Base-by-base conservation (phyloP, 2,888 invertebrate genomes). In the Noctua fimbriata region DNA sequence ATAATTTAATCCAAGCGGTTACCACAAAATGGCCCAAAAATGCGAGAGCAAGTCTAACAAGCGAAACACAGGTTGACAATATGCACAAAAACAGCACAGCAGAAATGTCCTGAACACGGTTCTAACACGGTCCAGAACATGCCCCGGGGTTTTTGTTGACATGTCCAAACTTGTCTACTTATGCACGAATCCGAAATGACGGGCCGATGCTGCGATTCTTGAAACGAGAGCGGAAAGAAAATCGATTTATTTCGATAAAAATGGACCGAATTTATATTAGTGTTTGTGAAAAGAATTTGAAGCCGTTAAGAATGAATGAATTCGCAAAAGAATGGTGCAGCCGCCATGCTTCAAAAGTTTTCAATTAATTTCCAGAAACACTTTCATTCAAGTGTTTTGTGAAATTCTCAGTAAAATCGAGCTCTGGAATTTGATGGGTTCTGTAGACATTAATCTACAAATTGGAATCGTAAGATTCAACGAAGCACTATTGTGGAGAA, bases 101-200 rank as follows among this genome's bases (percentile, higher is more conserved):
- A 88, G n/a, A n/a, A 90, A 89, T 87, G 86, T 88, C 77, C 70
- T 78, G 84, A 89, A 92, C 93, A 92, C 89, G 87, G 71, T 87
- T 92, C 91, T 92, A 92, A 93, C 93, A 92, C 91, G 91, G 86
- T 79, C 71, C 76, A 79, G 87, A 67, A 82, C 91, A 90, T 92
- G 92, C 91, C 85, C 82, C 73, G 65, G 73, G 7, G 88, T 93
- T 93, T 92, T 93, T 93, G 92, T 88, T 73, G 87, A 90, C 91
- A 91, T 92, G 91, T 91, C 86, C 89, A 88, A 91, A 86, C 92
- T 88, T 93, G 93, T 93, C 92, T 92, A 90, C 90, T 94, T 94
- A 94, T 94, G 93, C 94, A 93, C 88, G 93, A 91, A 92, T 92
- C 87, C 88, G 90, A 90, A 92, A 92, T 91, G 88, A 90, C 81